phyloP scores from a whole-genome alignment of 2,797 vertebrate genomes.

The Argyrosomus regius region DNA sequence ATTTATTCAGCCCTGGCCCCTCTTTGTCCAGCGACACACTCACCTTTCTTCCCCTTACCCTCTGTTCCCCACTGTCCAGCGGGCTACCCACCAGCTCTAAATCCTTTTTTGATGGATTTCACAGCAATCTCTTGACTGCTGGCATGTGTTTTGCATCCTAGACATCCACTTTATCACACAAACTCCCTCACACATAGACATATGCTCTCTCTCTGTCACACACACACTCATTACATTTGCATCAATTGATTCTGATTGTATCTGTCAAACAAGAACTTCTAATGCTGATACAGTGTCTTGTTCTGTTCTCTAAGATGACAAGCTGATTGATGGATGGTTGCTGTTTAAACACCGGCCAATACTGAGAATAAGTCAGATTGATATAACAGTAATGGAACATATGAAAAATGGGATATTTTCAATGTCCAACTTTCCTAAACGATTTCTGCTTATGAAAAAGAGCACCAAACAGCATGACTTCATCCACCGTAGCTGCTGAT shows the following conservation, averaged over 20 bases:
- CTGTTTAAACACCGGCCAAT: constrained; percentile 59
- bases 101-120: constrained; percentile 87
- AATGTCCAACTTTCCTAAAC: constrained; percentile 82
- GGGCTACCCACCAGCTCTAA: constrained; percentile 72
- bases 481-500: constrained; percentile 70
- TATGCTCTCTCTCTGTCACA: background rate
- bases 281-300: constrained; percentile 20
- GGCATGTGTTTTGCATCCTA: constrained; percentile 26
- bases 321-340: constrained; percentile 71
- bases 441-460: constrained; percentile 63
- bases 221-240: constrained; percentile 18
- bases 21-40: constrained; percentile 72
- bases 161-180: background rate
- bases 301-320: constrained; percentile 55
- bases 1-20: constrained; percentile 70
- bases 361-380: constrained; percentile 71
- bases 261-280: constrained; percentile 27
- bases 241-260: constrained; percentile 34
- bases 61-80: constrained; percentile 64
- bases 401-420: constrained; percentile 79
- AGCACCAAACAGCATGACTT: constrained; percentile 77
- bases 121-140: constrained; percentile 64
- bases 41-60: constrained; percentile 61
- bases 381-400: constrained; percentile 82
- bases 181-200: constrained; percentile 1